Evolutionary conservation across 2,888 invertebrate genomes (phyloP).

Genomic region (Hetaerina titia): DNA sequence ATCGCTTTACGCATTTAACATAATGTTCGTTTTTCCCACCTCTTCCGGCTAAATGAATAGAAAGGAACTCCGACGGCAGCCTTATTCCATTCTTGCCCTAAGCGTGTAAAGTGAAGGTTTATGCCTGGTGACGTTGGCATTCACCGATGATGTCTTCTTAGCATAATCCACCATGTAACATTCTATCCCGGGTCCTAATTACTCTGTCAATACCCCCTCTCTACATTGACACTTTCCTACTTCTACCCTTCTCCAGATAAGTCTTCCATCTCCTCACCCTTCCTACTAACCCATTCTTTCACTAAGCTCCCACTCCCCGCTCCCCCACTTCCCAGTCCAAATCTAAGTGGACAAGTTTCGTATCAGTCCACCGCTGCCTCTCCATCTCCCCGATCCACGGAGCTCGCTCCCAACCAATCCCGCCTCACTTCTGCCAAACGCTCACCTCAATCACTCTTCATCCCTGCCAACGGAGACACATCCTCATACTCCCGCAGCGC

Average conservation of each 20-base stretch:
- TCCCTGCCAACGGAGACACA: conserved; percentile 45
- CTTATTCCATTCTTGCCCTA: too few species aligned
- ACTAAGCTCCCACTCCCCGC: background rate
- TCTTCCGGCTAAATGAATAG: too few species aligned
- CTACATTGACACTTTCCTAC: background rate
- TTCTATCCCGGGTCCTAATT: background rate
- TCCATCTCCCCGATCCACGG: conserved; percentile 13
- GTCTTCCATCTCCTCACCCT: background rate
- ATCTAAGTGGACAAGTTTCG: conserved; percentile 18
- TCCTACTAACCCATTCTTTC: background rate
- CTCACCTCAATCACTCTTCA: conserved; percentile 58
- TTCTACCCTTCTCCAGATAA: background rate
- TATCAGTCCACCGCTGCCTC: conserved; percentile 4
- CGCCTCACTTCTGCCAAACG: conserved; percentile 43
- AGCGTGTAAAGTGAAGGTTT: too few species aligned
- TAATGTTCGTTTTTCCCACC: too few species aligned
- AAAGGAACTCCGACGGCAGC: too few species aligned
- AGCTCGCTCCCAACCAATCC: background rate
- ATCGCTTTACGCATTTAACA: too few species aligned
- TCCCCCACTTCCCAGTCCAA: background rate
- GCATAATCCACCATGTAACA: too few species aligned
- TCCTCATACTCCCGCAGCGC: background rate
- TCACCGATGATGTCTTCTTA: too few species aligned
- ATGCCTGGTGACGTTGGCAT: background rate
- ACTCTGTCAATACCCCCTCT: background rate